phyloP scores from a whole-genome alignment of 2,113 vertebrate genomes.

The Platysteira castanea region DNA sequence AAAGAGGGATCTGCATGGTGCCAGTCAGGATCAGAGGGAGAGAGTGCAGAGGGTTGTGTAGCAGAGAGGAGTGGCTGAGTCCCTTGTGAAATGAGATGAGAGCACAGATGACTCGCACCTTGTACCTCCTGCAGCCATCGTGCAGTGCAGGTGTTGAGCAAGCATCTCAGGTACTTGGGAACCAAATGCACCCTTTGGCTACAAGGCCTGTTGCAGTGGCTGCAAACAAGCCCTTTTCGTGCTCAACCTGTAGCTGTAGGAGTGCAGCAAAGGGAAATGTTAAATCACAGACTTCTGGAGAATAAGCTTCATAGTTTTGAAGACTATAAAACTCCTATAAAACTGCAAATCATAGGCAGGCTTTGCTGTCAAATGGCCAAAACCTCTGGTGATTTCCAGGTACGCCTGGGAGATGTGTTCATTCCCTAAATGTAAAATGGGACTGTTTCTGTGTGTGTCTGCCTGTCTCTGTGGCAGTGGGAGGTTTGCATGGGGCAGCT shows the following conservation, averaged over 20 bases:
- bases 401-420: not conserved
- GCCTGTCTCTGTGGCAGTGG: no score
- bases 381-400: not conserved
- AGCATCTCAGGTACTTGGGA: not conserved
- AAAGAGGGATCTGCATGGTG: not conserved
- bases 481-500: not conserved
- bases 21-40: not conserved
- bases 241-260: not conserved
- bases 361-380: not conserved
- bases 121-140: not conserved
- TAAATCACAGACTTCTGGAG: not conserved
- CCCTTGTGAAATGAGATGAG: not conserved
- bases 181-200: not conserved
- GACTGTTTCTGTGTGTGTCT: not conserved
- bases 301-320: not conserved
- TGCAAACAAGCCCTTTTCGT: not conserved
- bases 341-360: not conserved
- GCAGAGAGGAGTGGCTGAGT: not conserved
- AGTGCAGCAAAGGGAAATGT: not conserved
- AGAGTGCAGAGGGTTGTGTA: not conserved
- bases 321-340: not conserved
- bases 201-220: not conserved
- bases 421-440: not conserved
- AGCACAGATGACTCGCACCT: not conserved
- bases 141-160: not conserved